These are phyloP conservation scores for Colossoma macropomum DNA, from an alignment of 2,113 vertebrate genomes.

Conservation along the genomic window DNA sequence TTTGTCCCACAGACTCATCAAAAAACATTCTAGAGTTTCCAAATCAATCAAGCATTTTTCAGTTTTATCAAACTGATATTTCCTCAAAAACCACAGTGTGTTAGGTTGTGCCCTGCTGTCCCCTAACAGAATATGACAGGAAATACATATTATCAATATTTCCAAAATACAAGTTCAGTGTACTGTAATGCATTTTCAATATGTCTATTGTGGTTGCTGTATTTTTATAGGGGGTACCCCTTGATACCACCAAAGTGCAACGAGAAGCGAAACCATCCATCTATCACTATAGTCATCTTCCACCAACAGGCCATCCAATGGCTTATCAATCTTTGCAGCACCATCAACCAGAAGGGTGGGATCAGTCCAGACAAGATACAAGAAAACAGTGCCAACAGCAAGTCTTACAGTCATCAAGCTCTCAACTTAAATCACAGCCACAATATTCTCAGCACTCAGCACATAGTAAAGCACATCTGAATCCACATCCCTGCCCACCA, in stretches of 20 bases:
- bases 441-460: constrained; percentile 27
- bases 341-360: constrained; percentile 30
- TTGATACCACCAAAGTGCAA: constrained; percentile 76
- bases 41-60: no score
- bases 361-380: constrained; percentile 39
- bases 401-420: constrained; percentile 9
- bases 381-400: constrained; percentile 45
- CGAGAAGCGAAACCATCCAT: constrained; percentile 77
- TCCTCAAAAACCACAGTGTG: no score
- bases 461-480: constrained; percentile 29
- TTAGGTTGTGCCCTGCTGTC: no score
- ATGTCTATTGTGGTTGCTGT: neutral
- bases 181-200: neutral
- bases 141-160: no score
- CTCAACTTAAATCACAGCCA: constrained; percentile 31
- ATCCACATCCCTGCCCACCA: constrained; percentile 1
- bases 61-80: no score
- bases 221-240: constrained; percentile 40
- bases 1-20: no score
- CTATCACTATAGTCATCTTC: constrained; percentile 73
- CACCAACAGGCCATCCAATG: constrained; percentile 40
- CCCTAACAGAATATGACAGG: no score
- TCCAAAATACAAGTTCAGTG: no score
- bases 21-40: no score
- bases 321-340: constrained; percentile 49